Evolutionary conservation across 2,797 vertebrate species (phyloP).

Genomic region (Phalanger gymnotis): DNA sequence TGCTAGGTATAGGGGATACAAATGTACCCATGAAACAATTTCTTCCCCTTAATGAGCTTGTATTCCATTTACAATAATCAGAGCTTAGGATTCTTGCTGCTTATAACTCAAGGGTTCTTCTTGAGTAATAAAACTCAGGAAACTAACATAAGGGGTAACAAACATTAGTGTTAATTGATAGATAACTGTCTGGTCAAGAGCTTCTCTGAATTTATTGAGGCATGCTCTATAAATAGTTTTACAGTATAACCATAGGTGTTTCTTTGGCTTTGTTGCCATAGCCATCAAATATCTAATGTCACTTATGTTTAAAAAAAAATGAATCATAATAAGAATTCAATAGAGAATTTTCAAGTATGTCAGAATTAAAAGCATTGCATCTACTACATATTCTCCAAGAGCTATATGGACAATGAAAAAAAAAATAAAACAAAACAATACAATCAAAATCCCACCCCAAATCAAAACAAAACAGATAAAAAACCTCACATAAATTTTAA

Average conservation of each 20-base stretch:
- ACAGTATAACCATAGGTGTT: not conserved
- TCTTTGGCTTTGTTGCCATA: not conserved
- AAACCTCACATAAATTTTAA: not conserved
- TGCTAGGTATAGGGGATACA: not conserved
- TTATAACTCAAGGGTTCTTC: not conserved
- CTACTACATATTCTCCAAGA: not conserved
- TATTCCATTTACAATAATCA: not conserved
- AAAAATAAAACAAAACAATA: not conserved
- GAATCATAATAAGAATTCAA: not conserved
- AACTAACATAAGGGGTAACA: not conserved
- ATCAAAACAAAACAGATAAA: not conserved
- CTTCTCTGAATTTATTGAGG: not conserved
- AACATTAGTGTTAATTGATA: not conserved
- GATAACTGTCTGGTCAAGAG: not conserved
- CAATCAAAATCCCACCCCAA: not conserved
- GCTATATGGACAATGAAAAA: not conserved
- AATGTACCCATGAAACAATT: not conserved
- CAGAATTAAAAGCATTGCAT: not conserved
- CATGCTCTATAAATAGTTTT: not conserved
- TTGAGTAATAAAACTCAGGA: not conserved
- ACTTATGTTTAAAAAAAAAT: not conserved
- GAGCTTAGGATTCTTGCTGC: not conserved
- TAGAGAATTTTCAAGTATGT: not conserved
- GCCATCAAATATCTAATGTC: not conserved
- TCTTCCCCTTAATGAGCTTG: not conserved